Percentiles rank a stretch among this genome's conserved stretches.
phyloP scores from a whole-genome alignment of 2,797 vertebrate genomes.

The Sparus aurata region DNA sequence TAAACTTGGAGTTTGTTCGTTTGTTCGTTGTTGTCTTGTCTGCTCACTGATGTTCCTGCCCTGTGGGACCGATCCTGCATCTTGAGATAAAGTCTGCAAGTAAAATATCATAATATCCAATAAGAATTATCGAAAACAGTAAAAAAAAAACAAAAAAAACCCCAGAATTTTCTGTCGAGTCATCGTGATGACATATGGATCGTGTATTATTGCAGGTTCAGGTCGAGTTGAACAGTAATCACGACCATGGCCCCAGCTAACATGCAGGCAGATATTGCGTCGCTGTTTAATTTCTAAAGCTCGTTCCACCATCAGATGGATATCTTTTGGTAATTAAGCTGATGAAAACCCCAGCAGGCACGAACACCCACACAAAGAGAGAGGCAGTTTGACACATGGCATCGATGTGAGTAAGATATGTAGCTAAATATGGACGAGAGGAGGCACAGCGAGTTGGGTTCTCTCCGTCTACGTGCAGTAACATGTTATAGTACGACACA shows the following conservation, averaged over 20 bases:
- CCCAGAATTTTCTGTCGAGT: background rate
- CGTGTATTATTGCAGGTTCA: constrained; percentile 12
- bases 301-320: constrained; percentile 59
- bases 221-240: constrained; percentile 48
- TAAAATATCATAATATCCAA: background rate
- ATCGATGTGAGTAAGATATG: constrained; percentile 4
- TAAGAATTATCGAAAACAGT: background rate
- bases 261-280: constrained; percentile 47
- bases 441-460: background rate
- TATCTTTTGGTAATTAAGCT: constrained; percentile 61
- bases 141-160: background rate
- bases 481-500: background rate
- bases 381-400: constrained; percentile 10
- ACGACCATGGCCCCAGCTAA: constrained; percentile 47
- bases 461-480: background rate
- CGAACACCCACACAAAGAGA: constrained; percentile 8
- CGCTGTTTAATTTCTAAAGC: constrained; percentile 50
- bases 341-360: constrained; percentile 36
- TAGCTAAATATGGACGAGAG: constrained; percentile 21
- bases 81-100: background rate
- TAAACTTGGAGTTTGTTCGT: background rate
- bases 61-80: background rate
- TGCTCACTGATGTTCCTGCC: background rate
- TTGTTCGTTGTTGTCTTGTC: background rate
- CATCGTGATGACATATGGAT: background rate